Conservation (phyloP, 2,113 vertebrate species). For the Colossoma macropomum region DNA sequence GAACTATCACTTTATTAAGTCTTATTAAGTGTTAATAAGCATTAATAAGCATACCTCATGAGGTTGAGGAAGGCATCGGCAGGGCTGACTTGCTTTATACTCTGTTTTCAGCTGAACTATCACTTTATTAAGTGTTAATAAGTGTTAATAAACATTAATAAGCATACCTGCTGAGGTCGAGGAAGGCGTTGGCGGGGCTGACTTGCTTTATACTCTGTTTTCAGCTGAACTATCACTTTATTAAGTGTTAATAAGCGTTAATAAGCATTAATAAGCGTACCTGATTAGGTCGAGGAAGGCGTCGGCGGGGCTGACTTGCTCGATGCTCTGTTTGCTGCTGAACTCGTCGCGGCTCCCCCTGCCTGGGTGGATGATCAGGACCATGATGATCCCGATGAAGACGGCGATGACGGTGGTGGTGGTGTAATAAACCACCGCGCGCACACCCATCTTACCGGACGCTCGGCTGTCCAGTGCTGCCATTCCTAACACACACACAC, state of each 20-base stretch:
- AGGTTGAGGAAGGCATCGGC: too few species aligned
- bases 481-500: constrained; percentile 80
- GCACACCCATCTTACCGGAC: constrained; percentile 94
- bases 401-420: constrained; percentile 95
- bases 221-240: constrained; percentile 78
- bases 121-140: too few species aligned
- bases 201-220: constrained; percentile 87
- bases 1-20: too few species aligned
- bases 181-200: constrained; percentile 92
- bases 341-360: constrained; percentile 93
- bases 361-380: constrained; percentile 94
- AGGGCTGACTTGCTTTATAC: too few species aligned
- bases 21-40: too few species aligned
- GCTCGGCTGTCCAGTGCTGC: constrained; percentile 93
- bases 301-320: constrained; percentile 89
- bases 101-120: too few species aligned
- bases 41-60: too few species aligned
- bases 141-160: too few species aligned
- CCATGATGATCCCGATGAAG: constrained; percentile 94
- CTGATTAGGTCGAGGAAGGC: constrained; percentile 97
- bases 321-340: constrained; percentile 85
- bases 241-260: not conserved
- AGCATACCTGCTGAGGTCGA: constrained; percentile 55
- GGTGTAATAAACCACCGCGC: constrained; percentile 95
- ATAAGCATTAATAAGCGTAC: constrained; percentile 69